Evolutionary conservation across 2,888 invertebrate genomes (phyloP).

Genomic region (Limnephilus marmoratus): DNA sequence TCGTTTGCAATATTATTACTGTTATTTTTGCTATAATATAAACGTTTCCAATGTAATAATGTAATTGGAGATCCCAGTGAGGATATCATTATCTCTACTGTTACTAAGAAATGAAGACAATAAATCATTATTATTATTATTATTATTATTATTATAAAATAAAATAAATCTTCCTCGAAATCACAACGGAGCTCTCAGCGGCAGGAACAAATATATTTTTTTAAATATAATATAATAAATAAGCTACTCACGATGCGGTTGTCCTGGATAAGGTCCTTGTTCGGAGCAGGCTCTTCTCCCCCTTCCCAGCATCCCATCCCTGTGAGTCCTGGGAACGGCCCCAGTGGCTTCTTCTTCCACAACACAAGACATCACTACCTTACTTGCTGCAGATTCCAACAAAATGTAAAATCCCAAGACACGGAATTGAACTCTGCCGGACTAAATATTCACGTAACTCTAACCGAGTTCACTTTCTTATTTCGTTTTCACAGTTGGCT

Average conservation of each 20-base stretch:
- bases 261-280: conserved; percentile 83
- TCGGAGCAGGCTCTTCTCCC: conserved; percentile 83
- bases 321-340: conserved; percentile 69
- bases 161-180: not conserved
- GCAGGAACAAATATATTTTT: not conserved
- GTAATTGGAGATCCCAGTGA: too few relatives aligned
- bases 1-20: too few relatives aligned
- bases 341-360: conserved; percentile 64
- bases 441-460: not conserved
- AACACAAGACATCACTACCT: conserved; percentile 70
- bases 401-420: not conserved
- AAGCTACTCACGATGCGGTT: conserved; percentile 72
- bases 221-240: not conserved
- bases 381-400: not conserved
- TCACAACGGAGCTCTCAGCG: not conserved
- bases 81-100: too few relatives aligned
- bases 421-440: not conserved
- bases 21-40: too few relatives aligned
- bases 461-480: not conserved
- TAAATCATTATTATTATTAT: too few relatives aligned
- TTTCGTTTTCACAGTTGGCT: not conserved
- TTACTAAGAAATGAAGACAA: too few relatives aligned
- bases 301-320: conserved; percentile 77
- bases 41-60: too few relatives aligned
- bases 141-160: too few relatives aligned